A percentile compares a stretch with the other conserved stretches of the same genome.
These are phyloP conservation scores for Barypeithes pellucidus DNA, from an alignment of 2,888 invertebrate species.

Conservation along the genomic window DNA sequence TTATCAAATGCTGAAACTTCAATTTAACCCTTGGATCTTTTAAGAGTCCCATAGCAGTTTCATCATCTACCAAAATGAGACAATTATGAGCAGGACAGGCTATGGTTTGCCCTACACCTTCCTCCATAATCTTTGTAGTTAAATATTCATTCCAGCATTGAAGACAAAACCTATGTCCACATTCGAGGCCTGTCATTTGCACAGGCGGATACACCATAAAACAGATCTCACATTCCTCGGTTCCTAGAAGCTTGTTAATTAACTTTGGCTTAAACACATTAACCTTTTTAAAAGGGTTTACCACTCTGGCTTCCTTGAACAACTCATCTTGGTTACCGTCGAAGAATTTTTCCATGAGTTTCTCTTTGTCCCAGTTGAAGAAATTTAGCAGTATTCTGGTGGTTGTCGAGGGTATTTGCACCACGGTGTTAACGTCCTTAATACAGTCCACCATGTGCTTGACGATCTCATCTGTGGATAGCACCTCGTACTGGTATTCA, in stretches of 20 bases:
- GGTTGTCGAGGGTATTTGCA: constrained; percentile 92
- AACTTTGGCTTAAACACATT: constrained; percentile 80
- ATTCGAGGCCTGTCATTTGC: constrained; percentile 95
- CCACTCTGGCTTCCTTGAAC: constrained; percentile 94
- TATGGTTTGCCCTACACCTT: constrained; percentile 96
- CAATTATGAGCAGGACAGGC: constrained; percentile 98
- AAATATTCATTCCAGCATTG: constrained; percentile 98
- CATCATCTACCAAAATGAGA: constrained; percentile 97
- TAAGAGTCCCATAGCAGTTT: constrained; percentile 93
- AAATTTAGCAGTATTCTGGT: constrained; percentile 97
- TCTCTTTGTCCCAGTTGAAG: constrained; percentile 99
- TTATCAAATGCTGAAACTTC: constrained; percentile 97
- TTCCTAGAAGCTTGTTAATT: constrained; percentile 80
- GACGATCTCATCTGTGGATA: constrained; percentile 97
- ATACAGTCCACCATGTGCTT: constrained; percentile 98
- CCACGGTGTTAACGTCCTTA: constrained; percentile 95
- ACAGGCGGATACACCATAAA: constrained; percentile 85
- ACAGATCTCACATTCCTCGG: constrained; percentile 96
- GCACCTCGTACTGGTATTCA: constrained; percentile 95
- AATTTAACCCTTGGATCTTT: constrained; percentile 90
- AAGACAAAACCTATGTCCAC: constrained; percentile 97
- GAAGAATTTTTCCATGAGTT: constrained; percentile 97
- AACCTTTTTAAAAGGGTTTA: constrained; percentile 91
- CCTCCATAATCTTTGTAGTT: constrained; percentile 98
- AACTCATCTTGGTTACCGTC: constrained; percentile 96